phyloP scores from a whole-genome alignment of 2,797 vertebrate species.

The Typhlichthys subterraneus region DNA sequence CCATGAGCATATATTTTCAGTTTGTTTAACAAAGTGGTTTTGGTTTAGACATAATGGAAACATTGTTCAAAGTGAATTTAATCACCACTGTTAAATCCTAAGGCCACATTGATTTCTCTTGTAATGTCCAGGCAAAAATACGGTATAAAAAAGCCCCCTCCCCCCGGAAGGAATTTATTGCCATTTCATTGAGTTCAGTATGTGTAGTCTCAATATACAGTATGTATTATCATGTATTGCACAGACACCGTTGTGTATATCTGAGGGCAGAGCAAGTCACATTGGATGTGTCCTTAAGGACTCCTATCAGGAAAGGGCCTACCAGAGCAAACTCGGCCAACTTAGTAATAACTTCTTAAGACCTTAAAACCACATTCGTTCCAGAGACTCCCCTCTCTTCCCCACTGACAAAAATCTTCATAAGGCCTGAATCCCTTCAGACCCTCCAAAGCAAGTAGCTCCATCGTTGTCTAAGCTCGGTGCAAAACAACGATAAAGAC shows the following conservation, averaged over 20 bases:
- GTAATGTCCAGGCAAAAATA: slow-evolving; percentile 42
- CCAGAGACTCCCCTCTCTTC: not conserved
- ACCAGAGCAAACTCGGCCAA: too few relatives aligned
- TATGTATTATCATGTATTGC: slow-evolving; percentile 32
- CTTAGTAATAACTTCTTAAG: not conserved
- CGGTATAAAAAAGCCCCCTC: slow-evolving; percentile 34
- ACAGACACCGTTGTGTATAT: slow-evolving; percentile 12
- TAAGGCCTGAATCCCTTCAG: slow-evolving; percentile 37
- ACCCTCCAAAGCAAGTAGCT: slow-evolving; percentile 51
- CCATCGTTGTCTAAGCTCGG: slow-evolving; percentile 55
- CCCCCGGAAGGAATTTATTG: slow-evolving; percentile 34
- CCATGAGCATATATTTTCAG: not conserved
- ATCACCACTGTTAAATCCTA: slow-evolving; percentile 26
- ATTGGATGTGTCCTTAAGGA: too few relatives aligned
- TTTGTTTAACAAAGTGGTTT: not conserved
- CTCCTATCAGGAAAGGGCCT: too few relatives aligned
- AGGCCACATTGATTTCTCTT: slow-evolving; percentile 47
- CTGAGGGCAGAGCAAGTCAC: slow-evolving; percentile 12
- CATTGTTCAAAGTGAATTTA: not conserved
- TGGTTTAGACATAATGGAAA: slow-evolving; percentile 10
- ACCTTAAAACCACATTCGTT: not conserved
- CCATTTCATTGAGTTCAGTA: slow-evolving; percentile 35
- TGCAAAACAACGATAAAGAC: slow-evolving; percentile 70
- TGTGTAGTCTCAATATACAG: slow-evolving; percentile 23
- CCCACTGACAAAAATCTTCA: slow-evolving; percentile 57